A percentile compares a stretch with the other conserved stretches of the same genome.
Conservation (phyloP, 1,140 invertebrate species). For the Drosophila bocki region DNA sequence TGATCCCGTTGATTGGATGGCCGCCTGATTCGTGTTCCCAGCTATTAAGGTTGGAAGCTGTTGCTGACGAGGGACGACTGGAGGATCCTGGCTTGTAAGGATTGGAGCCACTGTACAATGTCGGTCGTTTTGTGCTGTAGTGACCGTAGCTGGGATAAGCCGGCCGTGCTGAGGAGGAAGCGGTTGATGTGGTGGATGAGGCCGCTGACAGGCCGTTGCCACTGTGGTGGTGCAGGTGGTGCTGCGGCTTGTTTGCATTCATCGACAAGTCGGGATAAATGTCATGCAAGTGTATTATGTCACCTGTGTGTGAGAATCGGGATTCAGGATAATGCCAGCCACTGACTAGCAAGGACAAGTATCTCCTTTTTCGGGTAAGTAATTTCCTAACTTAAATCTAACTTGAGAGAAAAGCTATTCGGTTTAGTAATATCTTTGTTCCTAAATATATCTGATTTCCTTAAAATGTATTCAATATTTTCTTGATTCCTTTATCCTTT, state of each 20-base stretch:
- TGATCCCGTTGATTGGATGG: conserved; percentile 64
- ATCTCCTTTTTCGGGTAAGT: not conserved
- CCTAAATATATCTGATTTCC: not conserved
- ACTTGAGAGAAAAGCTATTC: not conserved
- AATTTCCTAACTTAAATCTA: not conserved
- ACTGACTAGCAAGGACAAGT: not conserved
- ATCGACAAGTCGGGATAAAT: conserved; percentile 81
- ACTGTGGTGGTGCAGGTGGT: conserved; percentile 52
- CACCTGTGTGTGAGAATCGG: conserved; percentile 81
- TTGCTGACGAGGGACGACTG: conserved; percentile 35
- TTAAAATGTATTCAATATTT: not conserved
- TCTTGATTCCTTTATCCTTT: not conserved
- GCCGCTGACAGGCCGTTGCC: conserved; percentile 64
- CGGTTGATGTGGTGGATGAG: conserved; percentile 39
- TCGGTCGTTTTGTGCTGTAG: conserved; percentile 77
- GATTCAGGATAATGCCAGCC: conserved; percentile 26
- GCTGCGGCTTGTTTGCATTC: conserved; percentile 67
- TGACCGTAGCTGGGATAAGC: conserved; percentile 67
- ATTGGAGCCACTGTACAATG: conserved; percentile 45
- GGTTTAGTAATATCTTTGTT: not conserved
- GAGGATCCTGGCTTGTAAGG: conserved; percentile 64
- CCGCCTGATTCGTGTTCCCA: conserved; percentile 81
- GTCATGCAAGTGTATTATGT: conserved; percentile 85
- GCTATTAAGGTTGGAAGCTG: conserved; percentile 50
- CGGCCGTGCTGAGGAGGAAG: conserved; percentile 51